A percentile compares a stretch with the other conserved stretches of the same genome.
phyloP scores from a whole-genome alignment of 2,113 vertebrate genomes.

The Grus americana region DNA sequence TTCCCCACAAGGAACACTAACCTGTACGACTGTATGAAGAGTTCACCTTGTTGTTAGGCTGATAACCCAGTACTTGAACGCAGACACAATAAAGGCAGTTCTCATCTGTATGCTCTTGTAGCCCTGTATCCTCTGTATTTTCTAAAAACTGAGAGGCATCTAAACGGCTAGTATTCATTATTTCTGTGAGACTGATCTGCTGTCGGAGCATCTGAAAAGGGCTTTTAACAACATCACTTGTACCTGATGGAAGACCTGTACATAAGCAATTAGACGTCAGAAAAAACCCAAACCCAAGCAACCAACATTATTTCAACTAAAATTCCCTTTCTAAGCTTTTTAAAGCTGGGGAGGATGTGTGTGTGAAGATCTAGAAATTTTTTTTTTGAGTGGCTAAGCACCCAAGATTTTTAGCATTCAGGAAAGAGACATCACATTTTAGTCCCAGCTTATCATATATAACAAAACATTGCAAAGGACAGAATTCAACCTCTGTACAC shows the following conservation, averaged over 20 bases:
- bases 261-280: conserved; percentile 19
- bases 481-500: not conserved
- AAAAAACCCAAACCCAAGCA: not conserved
- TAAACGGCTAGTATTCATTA: conserved; percentile 88
- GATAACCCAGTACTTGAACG: conserved; percentile 86
- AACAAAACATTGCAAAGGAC: not conserved
- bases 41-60: conserved; percentile 82
- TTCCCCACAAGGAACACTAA: conserved; percentile 57
- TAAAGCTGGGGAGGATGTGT: not conserved
- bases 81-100: conserved; percentile 98
- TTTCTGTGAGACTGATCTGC: conserved; percentile 96
- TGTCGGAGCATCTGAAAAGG: conserved; percentile 86
- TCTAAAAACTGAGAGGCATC: conserved; percentile 86
- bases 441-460: not conserved
- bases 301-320: not conserved
- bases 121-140: conserved; percentile 89
- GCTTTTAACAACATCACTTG: conserved; percentile 77
- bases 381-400: not conserved
- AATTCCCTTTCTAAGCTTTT: not conserved
- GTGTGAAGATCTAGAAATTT: not conserved
- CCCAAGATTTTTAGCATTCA: not conserved
- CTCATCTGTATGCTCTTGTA: conserved; percentile 94
- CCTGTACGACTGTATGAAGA: conserved; percentile 86
- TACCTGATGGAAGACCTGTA: conserved; percentile 74
- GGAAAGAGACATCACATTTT: not conserved